Evolutionary conservation across 2,797 vertebrate species (phyloP).

Genomic region (Ibycter americanus): DNA sequence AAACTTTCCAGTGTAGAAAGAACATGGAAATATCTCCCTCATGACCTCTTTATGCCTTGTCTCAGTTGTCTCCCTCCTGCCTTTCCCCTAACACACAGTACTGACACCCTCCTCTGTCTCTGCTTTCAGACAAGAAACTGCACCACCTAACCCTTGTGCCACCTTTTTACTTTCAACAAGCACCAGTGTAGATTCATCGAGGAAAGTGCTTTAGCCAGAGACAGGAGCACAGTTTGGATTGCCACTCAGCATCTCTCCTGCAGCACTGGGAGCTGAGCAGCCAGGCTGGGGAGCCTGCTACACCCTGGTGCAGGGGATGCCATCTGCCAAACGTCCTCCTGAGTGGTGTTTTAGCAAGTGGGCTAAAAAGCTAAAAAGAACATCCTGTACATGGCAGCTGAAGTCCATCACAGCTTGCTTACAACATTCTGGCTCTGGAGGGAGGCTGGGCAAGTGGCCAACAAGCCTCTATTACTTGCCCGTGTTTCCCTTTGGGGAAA

Average conservation of each 20-base stretch:
- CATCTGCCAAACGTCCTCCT: conserved; percentile 21
- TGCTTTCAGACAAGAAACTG: background rate
- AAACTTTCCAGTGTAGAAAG: background rate
- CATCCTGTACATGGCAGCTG: conserved; percentile 12
- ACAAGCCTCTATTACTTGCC: background rate
- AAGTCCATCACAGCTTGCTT: conserved; percentile 48
- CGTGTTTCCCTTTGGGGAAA: background rate
- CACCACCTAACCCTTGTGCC: background rate
- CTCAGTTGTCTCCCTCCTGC: background rate
- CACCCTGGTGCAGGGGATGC: background rate
- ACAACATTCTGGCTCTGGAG: conserved; percentile 30
- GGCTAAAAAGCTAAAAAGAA: conserved; percentile 38
- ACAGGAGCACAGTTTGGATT: background rate
- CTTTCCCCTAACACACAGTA: background rate
- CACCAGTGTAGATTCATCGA: background rate
- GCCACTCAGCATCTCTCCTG: background rate
- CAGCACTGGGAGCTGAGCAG: conserved; percentile 3
- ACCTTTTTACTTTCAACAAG: accelerated
- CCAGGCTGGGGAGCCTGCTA: background rate
- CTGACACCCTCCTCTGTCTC: background rate
- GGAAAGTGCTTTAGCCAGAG: background rate
- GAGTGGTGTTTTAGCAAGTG: background rate
- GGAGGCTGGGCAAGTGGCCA: conserved; percentile 43
- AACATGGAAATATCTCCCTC: background rate
- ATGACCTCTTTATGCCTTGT: background rate